These are phyloP conservation scores for Drosophila navojoa DNA, from an alignment of 1,140 invertebrate species.

Conservation along the genomic window DNA sequence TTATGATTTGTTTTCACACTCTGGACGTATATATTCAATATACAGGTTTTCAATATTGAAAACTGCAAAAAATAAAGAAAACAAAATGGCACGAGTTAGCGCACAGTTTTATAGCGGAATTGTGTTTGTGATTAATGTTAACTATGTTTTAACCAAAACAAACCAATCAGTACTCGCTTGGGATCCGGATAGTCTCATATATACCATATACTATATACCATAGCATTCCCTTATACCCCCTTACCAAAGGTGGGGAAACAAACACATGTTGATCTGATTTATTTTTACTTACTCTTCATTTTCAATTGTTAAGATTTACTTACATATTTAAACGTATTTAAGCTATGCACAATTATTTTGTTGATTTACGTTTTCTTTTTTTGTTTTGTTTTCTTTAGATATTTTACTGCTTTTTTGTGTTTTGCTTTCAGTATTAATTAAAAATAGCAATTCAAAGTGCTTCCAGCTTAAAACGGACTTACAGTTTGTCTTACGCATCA, in stretches of 20 bases:
- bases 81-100: constrained; percentile 73
- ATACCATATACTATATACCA: constrained; percentile 7
- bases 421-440: constrained; percentile 19
- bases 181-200: constrained; percentile 11
- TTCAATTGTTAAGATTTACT: constrained; percentile 77
- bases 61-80: constrained; percentile 81
- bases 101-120: constrained; percentile 41
- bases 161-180: constrained; percentile 14
- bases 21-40: constrained; percentile 19
- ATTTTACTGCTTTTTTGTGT: constrained; percentile 14
- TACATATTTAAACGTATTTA: constrained; percentile 75
- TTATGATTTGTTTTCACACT: constrained; percentile 52
- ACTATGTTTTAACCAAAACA: constrained; percentile 5
- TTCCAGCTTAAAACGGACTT: constrained; percentile 38
- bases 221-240: constrained; percentile 67
- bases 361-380: constrained; percentile 26
- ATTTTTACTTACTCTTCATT: constrained; percentile 82
- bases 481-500: constrained; percentile 32
- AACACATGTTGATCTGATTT: constrained; percentile 72
- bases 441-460: constrained; percentile 21
- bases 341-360: constrained; percentile 68
- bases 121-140: constrained; percentile 12
- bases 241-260: constrained; percentile 81
- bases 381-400: constrained; percentile 18
- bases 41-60: constrained; percentile 71